Evolutionary conservation across 2,888 invertebrate species (phyloP).

Genomic region (Cephalotes varians): DNA sequence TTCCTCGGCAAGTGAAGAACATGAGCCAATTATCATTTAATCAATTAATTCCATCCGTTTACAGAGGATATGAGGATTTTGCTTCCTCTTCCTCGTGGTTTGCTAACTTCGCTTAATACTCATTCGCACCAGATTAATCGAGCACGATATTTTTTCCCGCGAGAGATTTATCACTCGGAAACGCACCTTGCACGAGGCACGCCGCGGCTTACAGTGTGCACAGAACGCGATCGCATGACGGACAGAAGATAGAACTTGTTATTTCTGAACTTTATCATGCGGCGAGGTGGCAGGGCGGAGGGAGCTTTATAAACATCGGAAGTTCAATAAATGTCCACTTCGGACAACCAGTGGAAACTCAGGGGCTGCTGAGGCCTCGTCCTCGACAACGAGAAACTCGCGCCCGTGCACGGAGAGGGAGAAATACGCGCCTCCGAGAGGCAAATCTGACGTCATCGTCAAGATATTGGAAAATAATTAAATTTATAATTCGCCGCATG

Average conservation of each 20-base stretch:
- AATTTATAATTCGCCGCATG: background rate
- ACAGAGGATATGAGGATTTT: background rate
- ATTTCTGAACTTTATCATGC: slow-evolving; percentile 77
- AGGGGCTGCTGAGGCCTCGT: slow-evolving; percentile 30
- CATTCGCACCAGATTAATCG: background rate
- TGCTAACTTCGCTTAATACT: background rate
- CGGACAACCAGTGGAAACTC: slow-evolving; percentile 55
- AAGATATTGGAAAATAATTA: background rate
- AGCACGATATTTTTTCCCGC: background rate
- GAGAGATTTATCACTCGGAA: slow-evolving; percentile 20
- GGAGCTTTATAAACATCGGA: slow-evolving; percentile 74
- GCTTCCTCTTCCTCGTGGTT: background rate
- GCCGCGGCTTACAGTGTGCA: slow-evolving; percentile 58
- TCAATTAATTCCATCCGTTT: slow-evolving; percentile 7
- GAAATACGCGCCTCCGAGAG: background rate
- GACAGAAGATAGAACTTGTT: slow-evolving; percentile 79
- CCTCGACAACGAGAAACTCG: slow-evolving; percentile 13
- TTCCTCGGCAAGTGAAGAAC: background rate
- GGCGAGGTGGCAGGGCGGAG: slow-evolving; percentile 60
- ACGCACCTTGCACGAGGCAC: slow-evolving; percentile 54
- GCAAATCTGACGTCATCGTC: slow-evolving; percentile 22
- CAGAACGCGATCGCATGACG: slow-evolving; percentile 70
- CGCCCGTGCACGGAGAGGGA: background rate
- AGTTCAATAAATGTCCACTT: slow-evolving; percentile 75
- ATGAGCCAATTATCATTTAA: background rate